Conservation (phyloP, 2,888 invertebrate genomes). For the Cataglyphis rosenhaueri region DNA sequence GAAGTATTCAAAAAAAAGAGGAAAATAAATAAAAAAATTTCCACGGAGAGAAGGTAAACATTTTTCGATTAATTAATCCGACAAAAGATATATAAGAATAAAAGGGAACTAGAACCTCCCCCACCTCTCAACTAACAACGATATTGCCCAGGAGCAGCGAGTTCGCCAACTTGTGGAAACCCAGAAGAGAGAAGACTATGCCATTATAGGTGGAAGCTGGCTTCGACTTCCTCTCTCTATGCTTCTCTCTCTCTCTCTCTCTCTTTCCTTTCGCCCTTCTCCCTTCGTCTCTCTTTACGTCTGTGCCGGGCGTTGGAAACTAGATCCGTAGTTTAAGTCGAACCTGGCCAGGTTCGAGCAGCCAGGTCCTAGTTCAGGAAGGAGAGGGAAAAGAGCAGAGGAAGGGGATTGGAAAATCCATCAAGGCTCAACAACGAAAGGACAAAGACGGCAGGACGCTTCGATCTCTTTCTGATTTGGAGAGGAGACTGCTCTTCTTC, state of each 20-base stretch:
- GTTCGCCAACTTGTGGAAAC: conserved; percentile 39
- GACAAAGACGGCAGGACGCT: conserved; percentile 59
- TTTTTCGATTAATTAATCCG: neutral
- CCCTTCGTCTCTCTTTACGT: conserved; percentile 24
- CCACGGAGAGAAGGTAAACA: neutral
- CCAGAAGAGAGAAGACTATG: conserved; percentile 29
- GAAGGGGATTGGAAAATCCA: conserved; percentile 77
- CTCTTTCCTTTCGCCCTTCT: neutral
- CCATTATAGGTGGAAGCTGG: conserved; percentile 37
- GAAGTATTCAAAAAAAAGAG: neutral
- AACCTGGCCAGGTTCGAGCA: conserved; percentile 71
- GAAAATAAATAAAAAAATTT: neutral
- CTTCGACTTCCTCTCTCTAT: conserved; percentile 31
- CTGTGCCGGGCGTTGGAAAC: conserved; percentile 48
- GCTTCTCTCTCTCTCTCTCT: neutral
- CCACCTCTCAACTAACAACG: neutral
- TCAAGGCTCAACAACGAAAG: conserved; percentile 73
- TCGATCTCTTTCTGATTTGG: conserved; percentile 48
- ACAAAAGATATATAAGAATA: neutral
- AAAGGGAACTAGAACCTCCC: neutral
- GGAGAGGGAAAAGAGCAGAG: neutral
- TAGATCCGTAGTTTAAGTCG: conserved; percentile 76
- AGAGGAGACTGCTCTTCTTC: conserved; percentile 20
- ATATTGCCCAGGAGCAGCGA: conserved; percentile 14
- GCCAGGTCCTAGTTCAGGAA: conserved; percentile 74